Evolutionary conservation across 1,140 invertebrate genomes (phyloP), one percentile per base, ranked within the genome.

Genomic region (Cydia fagiglandana): DNA sequence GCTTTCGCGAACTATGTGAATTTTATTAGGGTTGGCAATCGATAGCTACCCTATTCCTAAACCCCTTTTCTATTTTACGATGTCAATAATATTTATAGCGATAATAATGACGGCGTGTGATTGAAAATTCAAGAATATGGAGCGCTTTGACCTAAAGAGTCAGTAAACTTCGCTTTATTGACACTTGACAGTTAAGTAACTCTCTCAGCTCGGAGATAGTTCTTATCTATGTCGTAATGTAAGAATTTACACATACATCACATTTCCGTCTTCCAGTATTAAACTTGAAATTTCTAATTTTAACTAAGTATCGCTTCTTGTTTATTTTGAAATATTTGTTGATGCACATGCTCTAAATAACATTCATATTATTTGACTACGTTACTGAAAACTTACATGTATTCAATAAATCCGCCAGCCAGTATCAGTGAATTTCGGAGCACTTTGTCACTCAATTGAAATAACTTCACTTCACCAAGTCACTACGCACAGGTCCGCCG

Each of bases 21-120:
- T 87, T 89, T 88, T 90, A 91, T 91, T 86, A 86, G 88, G 89
- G 89, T 87, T 83, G 78, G 81, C 83, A 90, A 90, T 90, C 87
- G 87, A 90, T 90, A 88, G 83, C 77, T 73, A 73, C 77, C 76
- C 76, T 77, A 84, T 76, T 76, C 81, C 79, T 79, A 68, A 76
- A 84, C 78, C 81, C 78, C 77, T 79, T 81, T 80, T 77, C 38
- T 77, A 82, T 82, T 81, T 86, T 82, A 85, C 80, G 76, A 73
- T 74, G 45, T 45, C 53, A 66, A 82, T 83, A 85, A 81, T 70
- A 81, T 75, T 73, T 56, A 73, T 28, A 66, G 76, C 47, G 50
- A 45, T 79, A 81, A 79, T 78, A 77, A 77, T 70, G 45, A 28
- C 17, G 4, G 64, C 20, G 64, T 64, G 66, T 45, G 34, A 70